Conservation (phyloP, 2,113 vertebrate species). For the Ovis aries region DNA sequence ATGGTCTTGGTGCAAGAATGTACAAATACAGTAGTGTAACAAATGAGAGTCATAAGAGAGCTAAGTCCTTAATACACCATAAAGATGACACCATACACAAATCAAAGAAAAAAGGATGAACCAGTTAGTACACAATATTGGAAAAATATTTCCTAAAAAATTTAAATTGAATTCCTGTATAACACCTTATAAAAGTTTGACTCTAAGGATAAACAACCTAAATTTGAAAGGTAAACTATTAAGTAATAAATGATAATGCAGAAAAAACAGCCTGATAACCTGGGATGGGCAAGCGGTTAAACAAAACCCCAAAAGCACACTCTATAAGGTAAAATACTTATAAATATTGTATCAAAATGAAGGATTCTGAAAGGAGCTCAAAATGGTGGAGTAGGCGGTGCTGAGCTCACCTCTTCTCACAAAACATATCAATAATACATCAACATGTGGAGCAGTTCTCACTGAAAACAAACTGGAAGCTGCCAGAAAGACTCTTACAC, state of each 20-base stretch:
- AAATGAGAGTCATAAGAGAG: not conserved
- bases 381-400: not conserved
- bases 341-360: not conserved
- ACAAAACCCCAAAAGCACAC: conserved; percentile 1
- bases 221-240: not conserved
- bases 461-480: not conserved
- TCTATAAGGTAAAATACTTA: not conserved
- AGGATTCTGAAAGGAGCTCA: not conserved
- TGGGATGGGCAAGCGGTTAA: not conserved
- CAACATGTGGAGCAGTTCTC: not conserved
- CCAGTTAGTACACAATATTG: not conserved
- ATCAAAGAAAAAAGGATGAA: conserved; percentile 17
- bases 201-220: not conserved
- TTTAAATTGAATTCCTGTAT: not conserved
- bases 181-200: not conserved
- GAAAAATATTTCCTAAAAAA: not conserved
- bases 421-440: not conserved
- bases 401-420: not conserved
- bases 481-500: not conserved
- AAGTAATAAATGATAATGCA: not conserved
- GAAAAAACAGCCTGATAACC: not conserved
- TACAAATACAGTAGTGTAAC: not conserved
- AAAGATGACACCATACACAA: not conserved
- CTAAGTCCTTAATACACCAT: not conserved
- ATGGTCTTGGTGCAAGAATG: not conserved